Conservation (phyloP, 2,888 invertebrate genomes). For the Invenusta paracnida region DNA sequence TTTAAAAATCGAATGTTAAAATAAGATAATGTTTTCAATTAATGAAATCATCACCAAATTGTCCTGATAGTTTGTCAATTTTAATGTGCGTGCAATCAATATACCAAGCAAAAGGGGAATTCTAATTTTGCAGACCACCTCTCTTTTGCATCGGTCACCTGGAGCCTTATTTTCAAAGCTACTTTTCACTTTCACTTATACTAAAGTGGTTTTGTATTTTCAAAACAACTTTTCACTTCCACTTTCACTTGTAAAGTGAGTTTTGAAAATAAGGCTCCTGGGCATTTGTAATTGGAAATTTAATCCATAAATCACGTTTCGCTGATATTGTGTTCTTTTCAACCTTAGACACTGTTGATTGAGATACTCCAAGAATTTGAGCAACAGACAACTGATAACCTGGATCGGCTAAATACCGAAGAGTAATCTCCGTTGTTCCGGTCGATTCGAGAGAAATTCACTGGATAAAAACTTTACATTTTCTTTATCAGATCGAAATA, state of each 20-base stretch:
- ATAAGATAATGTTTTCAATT: background rate
- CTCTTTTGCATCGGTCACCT: background rate
- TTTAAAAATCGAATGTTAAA: background rate
- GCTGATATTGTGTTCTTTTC: background rate
- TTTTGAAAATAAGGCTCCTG: background rate
- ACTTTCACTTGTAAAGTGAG: too few relatives aligned
- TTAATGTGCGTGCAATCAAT: constrained; percentile 18
- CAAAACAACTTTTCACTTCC: too few relatives aligned
- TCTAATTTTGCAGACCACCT: constrained; percentile 15
- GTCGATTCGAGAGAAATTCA: too few relatives aligned
- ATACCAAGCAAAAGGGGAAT: background rate
- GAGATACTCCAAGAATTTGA: background rate
- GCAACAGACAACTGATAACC: background rate
- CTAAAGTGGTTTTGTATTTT: too few relatives aligned
- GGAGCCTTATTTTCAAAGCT: too few relatives aligned
- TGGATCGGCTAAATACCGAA: background rate
- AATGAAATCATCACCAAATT: constrained; percentile 10
- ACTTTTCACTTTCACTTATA: too few relatives aligned
- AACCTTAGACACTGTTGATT: background rate
- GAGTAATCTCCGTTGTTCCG: background rate
- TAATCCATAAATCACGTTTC: background rate
- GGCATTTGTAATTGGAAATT: background rate
- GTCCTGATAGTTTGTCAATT: constrained; percentile 15
- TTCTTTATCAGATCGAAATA: too few relatives aligned
- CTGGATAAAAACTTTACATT: too few relatives aligned